Conservation (phyloP, 1,140 invertebrate genomes). For the Dufourea novaeangliae region DNA sequence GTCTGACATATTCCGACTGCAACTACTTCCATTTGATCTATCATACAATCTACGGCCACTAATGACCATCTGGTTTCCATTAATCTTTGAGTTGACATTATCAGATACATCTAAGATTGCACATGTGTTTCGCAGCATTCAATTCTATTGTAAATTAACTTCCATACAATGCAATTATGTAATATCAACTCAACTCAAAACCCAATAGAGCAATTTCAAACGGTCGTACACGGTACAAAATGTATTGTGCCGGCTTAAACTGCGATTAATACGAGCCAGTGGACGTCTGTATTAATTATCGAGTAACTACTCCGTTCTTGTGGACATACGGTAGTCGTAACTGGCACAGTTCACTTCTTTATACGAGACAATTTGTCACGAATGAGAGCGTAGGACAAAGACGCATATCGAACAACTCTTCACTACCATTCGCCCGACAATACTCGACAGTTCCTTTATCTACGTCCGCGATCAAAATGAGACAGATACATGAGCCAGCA, state of each 20-base stretch:
- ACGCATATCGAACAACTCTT: constrained; percentile 67
- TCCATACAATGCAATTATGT: neutral
- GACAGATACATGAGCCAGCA: neutral
- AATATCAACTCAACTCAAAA: neutral
- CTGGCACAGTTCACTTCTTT: constrained; percentile 53
- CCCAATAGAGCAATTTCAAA: neutral
- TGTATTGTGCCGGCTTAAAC: neutral
- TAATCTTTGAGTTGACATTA: no score
- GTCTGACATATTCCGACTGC: no score
- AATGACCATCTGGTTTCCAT: no score
- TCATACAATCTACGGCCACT: no score
- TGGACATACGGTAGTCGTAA: constrained; percentile 27
- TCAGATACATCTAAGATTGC: no score
- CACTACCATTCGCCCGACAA: constrained; percentile 63
- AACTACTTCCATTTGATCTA: no score
- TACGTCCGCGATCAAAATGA: constrained; percentile 42
- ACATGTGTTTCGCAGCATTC: no score
- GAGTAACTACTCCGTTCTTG: neutral
- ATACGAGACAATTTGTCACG: constrained; percentile 64
- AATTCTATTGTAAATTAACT: neutral
- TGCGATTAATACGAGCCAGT: neutral
- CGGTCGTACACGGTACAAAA: neutral
- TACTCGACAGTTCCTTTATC: constrained; percentile 70
- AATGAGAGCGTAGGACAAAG: constrained; percentile 56
- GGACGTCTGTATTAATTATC: constrained; percentile 8